Base-by-base conservation (phyloP, 2,888 invertebrate genomes). In the Rhingia rostrata region DNA sequence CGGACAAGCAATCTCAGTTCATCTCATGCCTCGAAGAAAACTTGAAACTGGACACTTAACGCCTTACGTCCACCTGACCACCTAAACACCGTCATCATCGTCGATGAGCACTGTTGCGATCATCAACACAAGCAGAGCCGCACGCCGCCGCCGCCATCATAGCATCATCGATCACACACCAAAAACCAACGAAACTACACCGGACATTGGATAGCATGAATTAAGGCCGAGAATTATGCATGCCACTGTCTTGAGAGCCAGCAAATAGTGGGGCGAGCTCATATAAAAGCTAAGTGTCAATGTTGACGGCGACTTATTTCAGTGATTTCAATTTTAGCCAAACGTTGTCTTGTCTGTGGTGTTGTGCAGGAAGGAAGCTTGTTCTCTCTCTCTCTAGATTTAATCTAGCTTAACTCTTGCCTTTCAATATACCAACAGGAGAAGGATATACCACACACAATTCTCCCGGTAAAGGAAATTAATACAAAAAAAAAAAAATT, bases 241-340 rank as follows among this genome's bases (percentile, higher is more conserved):
- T 74, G 80, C 74, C 58, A 56, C 56, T 9, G 73, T 37, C 69
- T 70, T 63, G 53, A 39, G 7, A 9, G 10, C 2, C 43, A 43
- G 4, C 60, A 35, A 33, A 7, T 45, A 37, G 86, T 83, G 87
- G 87, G 87, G 87, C 81, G 69, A 81, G 86, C 81, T 88, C 90
- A 87, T 91, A 91, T 91, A 91, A 92, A 91, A 91, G 89, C 89
- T 89, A 90, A 90, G 89, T 89, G 88, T 86, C 88, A 87, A 87
- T 88, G 88, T 89, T 88, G 88, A 89, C 88, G 88, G 87, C 89
- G 90, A 90, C 90, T 90, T 91, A 91, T 90, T 91, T 90, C 90
- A 89, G 91, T 91, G 89, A 90, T 90, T 91, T 90, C 89, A 89
- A 89, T 90, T 90, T 89, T 88, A 90, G 88, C 88, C 79, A 69